Conservation (phyloP, 37 sponge, comb jelly and placozoan genomes). For the Aplysina aerophoba region DNA sequence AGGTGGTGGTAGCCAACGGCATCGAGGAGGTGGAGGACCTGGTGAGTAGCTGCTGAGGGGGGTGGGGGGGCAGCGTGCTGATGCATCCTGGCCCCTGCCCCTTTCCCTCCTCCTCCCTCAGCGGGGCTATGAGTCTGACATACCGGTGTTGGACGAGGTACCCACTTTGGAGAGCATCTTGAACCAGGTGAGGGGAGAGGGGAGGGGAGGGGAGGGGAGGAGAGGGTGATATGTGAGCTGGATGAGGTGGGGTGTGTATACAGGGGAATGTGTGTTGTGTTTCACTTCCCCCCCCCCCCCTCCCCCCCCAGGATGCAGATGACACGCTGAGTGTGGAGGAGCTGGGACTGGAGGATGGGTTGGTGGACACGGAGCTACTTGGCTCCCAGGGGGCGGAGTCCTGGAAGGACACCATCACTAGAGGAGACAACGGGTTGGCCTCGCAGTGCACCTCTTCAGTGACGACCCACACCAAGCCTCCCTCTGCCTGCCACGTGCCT, state of each 20-base stretch:
- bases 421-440: too few species aligned
- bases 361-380: too few species aligned
- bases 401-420: too few species aligned
- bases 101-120: not conserved
- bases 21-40: not conserved
- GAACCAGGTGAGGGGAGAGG: slow-evolving; percentile 48
- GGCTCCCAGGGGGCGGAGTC: too few species aligned
- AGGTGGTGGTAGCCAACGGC: not conserved
- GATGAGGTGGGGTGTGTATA: too few species aligned
- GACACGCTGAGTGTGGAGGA: slow-evolving; percentile 16
- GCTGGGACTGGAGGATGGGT: not conserved
- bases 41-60: not conserved
- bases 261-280: too few species aligned
- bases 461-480: too few species aligned
- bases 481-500: too few species aligned
- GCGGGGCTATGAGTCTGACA: slow-evolving; percentile 69
- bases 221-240: too few species aligned
- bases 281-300: not conserved
- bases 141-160: slow-evolving; percentile 68
- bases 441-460: too few species aligned
- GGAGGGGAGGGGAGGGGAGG: too few species aligned
- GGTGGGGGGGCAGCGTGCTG: not conserved
- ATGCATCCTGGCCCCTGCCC: not conserved
- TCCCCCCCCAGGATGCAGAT: not conserved
- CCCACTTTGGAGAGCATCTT: slow-evolving; percentile 85